These are phyloP conservation scores for Idaea dimidiata DNA, from an alignment of 2,888 invertebrate species.

Conservation along the genomic window DNA sequence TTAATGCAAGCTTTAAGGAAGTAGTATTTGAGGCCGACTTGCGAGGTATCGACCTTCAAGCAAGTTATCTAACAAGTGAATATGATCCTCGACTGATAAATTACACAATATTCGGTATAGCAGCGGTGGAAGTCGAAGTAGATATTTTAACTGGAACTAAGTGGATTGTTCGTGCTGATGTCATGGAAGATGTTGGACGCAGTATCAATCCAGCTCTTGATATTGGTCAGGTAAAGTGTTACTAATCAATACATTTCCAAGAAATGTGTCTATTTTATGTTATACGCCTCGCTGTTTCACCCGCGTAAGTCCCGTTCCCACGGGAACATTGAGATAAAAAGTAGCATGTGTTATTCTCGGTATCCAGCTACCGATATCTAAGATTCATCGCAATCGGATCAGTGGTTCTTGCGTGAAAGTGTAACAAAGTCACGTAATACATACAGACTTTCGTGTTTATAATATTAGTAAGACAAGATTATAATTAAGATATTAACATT, in stretches of 20 bases:
- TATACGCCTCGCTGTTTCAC: too few species aligned
- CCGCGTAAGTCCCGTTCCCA: too few species aligned
- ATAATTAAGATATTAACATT: too few species aligned
- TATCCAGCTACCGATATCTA: too few species aligned
- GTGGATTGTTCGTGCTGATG: conserved; percentile 46
- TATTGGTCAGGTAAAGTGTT: conserved; percentile 81
- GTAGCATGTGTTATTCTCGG: too few species aligned
- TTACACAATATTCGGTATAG: conserved; percentile 44
- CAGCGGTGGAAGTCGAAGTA: conserved; percentile 44
- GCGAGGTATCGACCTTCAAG: conserved; percentile 44
- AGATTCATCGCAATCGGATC: too few species aligned
- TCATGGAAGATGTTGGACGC: conserved; percentile 81
- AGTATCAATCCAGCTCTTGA: conserved; percentile 86
- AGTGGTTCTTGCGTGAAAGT: too few species aligned
- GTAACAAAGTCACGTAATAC: too few species aligned
- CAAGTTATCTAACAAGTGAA: conserved; percentile 40
- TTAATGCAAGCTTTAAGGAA: conserved; percentile 42
- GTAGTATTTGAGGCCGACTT: conserved; percentile 42
- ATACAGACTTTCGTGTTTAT: too few species aligned
- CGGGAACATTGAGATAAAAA: too few species aligned
- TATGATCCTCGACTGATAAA: conserved; percentile 43
- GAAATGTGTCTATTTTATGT: too few species aligned
- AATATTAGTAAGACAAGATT: too few species aligned
- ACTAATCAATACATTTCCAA: neutral
- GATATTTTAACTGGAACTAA: conserved; percentile 48